A percentile compares a stretch with the other conserved stretches of the same genome.
Evolutionary conservation across 2,113 vertebrate genomes (phyloP).

Genomic region (Halcyon senegalensis): DNA sequence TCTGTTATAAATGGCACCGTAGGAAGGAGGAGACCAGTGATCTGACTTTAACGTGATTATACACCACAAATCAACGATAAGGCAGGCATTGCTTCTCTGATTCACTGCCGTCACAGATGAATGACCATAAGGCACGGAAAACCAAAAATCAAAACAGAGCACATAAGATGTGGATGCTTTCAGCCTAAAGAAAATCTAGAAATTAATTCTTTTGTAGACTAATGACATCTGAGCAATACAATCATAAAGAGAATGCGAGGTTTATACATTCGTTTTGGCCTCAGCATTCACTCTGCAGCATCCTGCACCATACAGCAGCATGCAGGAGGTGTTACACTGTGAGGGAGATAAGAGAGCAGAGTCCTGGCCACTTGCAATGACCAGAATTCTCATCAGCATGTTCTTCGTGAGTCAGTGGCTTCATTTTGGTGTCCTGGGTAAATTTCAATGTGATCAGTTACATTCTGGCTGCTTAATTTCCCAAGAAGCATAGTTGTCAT

Average conservation of each 20-base stretch:
- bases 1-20: slow-evolving; percentile 53
- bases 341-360: not conserved
- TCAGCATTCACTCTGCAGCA: not conserved
- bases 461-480: not conserved
- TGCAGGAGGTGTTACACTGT: not conserved
- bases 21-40: slow-evolving; percentile 44
- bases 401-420: not conserved
- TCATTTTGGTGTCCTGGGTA: not conserved
- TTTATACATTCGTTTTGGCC: not conserved
- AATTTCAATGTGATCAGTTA: not conserved
- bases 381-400: not conserved
- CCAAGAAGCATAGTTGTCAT: not conserved
- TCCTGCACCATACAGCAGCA: not conserved
- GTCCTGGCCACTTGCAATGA: not conserved
- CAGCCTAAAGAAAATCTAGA: not conserved
- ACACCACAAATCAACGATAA: slow-evolving; percentile 42
- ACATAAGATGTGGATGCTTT: not conserved
- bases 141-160: slow-evolving; percentile 15
- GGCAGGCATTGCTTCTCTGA: slow-evolving; percentile 35
- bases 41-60: slow-evolving; percentile 64
- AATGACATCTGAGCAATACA: not conserved
- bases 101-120: slow-evolving; percentile 30
- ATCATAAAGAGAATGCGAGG: not conserved
- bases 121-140: slow-evolving; percentile 11
- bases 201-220: not conserved